phyloP scores from a whole-genome alignment of 2,797 vertebrate species.

The Hoplostethus atlanticus region DNA sequence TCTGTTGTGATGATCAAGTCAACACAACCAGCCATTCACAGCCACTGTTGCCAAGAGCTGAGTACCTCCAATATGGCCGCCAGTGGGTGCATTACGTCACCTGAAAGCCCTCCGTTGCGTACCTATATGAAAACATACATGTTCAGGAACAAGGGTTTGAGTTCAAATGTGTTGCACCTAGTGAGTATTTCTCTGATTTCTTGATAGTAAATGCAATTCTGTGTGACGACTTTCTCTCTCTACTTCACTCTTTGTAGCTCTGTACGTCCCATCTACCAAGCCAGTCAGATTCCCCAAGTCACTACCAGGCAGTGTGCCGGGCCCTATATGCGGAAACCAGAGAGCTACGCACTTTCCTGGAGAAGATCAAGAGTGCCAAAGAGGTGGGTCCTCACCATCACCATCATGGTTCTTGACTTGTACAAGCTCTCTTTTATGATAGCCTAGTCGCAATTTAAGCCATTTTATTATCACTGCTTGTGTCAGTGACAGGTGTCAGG shows the following conservation, averaged over 20 bases:
- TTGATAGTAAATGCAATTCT: background rate
- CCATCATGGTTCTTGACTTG: background rate
- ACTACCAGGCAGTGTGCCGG: conserved; percentile 98
- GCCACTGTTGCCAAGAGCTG: too few relatives aligned
- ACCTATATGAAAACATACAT: too few relatives aligned
- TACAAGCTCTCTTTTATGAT: background rate
- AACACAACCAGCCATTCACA: too few relatives aligned
- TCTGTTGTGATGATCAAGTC: too few relatives aligned
- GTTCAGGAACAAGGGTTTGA: too few relatives aligned
- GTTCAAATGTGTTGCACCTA: too few relatives aligned
- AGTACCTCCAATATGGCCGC: too few relatives aligned
- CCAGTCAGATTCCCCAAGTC: conserved; percentile 88
- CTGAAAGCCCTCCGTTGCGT: too few relatives aligned
- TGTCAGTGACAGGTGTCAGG: background rate
- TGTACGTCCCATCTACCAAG: conserved; percentile 92
- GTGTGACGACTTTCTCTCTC: conserved; percentile 12
- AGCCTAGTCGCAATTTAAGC: conserved; percentile 1
- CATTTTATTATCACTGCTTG: background rate
- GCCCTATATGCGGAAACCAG: conserved; percentile 95
- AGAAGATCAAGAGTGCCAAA: conserved; percentile 96
- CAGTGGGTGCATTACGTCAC: too few relatives aligned
- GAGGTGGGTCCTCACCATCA: conserved; percentile 84
- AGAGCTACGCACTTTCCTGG: conserved; percentile 94
- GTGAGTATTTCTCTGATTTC: too few relatives aligned
- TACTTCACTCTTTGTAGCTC: conserved; percentile 78